These are phyloP conservation scores for Heliconius aoede DNA, from an alignment of 2,888 invertebrate species.

Conservation along the genomic window DNA sequence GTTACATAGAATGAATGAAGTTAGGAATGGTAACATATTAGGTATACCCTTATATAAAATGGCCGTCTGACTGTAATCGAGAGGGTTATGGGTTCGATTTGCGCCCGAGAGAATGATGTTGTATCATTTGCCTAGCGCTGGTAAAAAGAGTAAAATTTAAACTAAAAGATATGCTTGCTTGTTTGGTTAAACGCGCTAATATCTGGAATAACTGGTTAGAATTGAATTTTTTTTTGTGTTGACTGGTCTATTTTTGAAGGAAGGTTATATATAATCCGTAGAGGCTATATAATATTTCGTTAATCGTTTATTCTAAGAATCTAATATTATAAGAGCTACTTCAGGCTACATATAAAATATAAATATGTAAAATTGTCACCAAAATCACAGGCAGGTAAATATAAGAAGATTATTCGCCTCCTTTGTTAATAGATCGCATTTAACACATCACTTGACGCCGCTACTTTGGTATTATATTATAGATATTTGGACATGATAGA, in stretches of 20 bases:
- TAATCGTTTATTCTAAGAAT: too few species aligned
- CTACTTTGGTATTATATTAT: slow-evolving; percentile 44
- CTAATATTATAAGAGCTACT: too few species aligned
- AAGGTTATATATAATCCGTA: too few species aligned
- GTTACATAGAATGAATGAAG: not conserved
- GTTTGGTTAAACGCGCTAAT: too few species aligned
- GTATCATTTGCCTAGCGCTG: not conserved
- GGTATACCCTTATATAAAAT: too few species aligned
- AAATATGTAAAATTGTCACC: not conserved
- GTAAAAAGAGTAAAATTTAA: not conserved
- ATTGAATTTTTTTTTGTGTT: too few species aligned
- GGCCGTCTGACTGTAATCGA: too few species aligned
- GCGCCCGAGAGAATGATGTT: not conserved
- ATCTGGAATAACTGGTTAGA: too few species aligned
- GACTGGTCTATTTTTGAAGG: too few species aligned
- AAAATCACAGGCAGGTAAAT: slow-evolving; percentile 3
- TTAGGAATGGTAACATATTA: not conserved
- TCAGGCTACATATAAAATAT: not conserved
- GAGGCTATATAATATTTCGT: too few species aligned
- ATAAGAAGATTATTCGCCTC: slow-evolving; percentile 63
- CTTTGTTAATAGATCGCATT: slow-evolving; percentile 70
- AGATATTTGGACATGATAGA: slow-evolving; percentile 31
- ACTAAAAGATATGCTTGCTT: too few species aligned
- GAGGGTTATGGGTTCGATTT: not conserved
- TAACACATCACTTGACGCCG: slow-evolving; percentile 74